Conservation (phyloP, 2,888 invertebrate genomes). For the Agrochola litura region DNA sequence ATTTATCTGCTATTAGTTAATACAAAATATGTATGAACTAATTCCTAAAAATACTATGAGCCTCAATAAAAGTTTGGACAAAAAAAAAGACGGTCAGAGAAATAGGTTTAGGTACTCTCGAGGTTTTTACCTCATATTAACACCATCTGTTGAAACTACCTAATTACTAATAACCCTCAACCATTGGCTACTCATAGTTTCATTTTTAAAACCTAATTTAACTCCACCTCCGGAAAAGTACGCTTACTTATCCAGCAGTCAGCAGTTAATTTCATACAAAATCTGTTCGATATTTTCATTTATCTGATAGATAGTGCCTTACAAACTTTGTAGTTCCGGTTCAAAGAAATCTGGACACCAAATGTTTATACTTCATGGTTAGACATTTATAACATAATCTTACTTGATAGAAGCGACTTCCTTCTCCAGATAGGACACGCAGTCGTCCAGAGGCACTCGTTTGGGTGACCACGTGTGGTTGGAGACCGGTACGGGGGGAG, state of each 20-base stretch:
- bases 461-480: slow-evolving; percentile 85
- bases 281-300: not conserved
- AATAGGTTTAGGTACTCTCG: not conserved
- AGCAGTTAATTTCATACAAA: not conserved
- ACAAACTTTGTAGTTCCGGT: too few relatives aligned
- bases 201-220: not conserved
- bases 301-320: not conserved
- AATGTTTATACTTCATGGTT: not conserved
- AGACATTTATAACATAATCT: slow-evolving; percentile 44
- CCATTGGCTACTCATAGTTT: too few relatives aligned
- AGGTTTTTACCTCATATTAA: not conserved
- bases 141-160: not conserved
- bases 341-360: too few relatives aligned
- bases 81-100: not conserved
- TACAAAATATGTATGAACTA: not conserved
- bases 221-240: not conserved
- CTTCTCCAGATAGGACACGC: slow-evolving; percentile 84
- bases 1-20: not conserved
- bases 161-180: not conserved
- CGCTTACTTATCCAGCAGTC: too few relatives aligned
- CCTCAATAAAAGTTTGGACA: not conserved
- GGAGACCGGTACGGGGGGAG: slow-evolving; percentile 71
- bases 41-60: not conserved
- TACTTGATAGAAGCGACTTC: slow-evolving; percentile 86
- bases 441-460: slow-evolving; percentile 78